Percentiles rank a stretch among this genome's conserved stretches.
Evolutionary conservation across 2,113 vertebrate genomes (phyloP).

Genomic region (mouse (Mus musculus)): DNA sequence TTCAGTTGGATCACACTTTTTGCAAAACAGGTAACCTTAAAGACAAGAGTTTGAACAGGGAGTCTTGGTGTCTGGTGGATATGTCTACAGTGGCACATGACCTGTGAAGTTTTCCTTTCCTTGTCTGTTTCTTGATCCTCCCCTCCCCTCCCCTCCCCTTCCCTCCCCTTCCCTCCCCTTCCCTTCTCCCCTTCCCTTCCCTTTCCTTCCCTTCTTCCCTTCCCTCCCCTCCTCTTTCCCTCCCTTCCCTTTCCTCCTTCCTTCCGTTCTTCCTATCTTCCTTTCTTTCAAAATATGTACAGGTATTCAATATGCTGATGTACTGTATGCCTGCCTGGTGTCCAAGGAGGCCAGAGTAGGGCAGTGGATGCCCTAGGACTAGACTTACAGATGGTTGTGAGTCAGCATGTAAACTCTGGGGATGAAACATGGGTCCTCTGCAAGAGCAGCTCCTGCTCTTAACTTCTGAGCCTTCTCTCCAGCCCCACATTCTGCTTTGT

Average conservation of each 20-base stretch:
- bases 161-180: rapidly evolving
- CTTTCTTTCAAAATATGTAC: neutral
- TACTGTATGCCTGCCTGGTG: neutral
- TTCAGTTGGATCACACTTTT: neutral
- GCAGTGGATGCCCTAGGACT: neutral
- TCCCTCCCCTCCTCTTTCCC: rapidly evolving
- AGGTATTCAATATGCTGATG: neutral
- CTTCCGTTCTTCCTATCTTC: too few relatives aligned
- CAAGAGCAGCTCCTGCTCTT: neutral
- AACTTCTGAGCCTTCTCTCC: neutral
- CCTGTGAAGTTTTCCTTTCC: neutral
- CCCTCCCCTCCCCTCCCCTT: rapidly evolving
- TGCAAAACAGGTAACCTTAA: neutral
- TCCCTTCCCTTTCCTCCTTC: too few relatives aligned
- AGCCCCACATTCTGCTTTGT: neutral
- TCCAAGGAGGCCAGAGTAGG: neutral
- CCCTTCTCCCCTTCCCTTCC: rapidly evolving
- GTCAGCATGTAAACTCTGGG: neutral
- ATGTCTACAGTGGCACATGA: neutral
- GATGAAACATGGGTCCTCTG: neutral
- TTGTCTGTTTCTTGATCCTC: neutral
- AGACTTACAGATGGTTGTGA: neutral
- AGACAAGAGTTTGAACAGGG: neutral
- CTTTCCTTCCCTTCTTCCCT: rapidly evolving
- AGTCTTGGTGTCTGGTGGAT: neutral